Conservation (phyloP, 2,113 vertebrate genomes). For the Lontra canadensis region DNA sequence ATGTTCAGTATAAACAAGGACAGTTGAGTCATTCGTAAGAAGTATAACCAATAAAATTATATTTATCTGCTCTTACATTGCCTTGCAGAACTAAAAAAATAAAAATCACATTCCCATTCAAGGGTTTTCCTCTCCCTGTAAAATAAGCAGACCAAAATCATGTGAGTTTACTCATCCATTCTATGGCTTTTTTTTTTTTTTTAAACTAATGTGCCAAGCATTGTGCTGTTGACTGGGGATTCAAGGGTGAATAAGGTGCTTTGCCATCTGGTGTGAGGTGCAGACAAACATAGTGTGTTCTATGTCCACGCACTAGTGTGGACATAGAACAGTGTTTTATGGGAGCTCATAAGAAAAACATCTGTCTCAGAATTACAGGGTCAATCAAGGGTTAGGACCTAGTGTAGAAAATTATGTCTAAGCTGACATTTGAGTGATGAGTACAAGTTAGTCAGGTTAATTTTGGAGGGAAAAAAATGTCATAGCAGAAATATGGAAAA, state of each 20-base stretch:
- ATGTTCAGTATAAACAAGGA: not conserved
- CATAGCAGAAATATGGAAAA: not conserved
- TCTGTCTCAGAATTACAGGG: slow-evolving; percentile 19
- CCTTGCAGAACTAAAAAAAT: not conserved
- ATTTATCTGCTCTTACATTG: not conserved
- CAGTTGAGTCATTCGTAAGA: not conserved
- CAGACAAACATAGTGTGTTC: not conserved
- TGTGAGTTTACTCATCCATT: not conserved
- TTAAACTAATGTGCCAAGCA: not conserved
- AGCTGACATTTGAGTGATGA: slow-evolving; percentile 8
- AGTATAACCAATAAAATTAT: not conserved
- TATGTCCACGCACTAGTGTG: not conserved
- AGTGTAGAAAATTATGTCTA: not conserved
- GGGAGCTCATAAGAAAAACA: slow-evolving; percentile 4
- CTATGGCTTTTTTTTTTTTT: not conserved
- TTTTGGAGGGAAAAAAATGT: not conserved
- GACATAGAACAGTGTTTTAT: not conserved
- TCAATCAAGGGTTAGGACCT: not conserved
- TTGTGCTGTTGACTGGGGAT: not conserved
- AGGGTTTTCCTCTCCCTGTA: not conserved
- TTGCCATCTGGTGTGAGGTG: not conserved
- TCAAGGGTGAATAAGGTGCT: not conserved
- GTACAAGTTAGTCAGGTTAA: not conserved
- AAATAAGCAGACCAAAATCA: not conserved
- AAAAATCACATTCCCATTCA: not conserved